These are phyloP conservation scores for Ambastaia sidthimunki DNA, from an alignment of 2,797 vertebrate species.

Conservation along the genomic window DNA sequence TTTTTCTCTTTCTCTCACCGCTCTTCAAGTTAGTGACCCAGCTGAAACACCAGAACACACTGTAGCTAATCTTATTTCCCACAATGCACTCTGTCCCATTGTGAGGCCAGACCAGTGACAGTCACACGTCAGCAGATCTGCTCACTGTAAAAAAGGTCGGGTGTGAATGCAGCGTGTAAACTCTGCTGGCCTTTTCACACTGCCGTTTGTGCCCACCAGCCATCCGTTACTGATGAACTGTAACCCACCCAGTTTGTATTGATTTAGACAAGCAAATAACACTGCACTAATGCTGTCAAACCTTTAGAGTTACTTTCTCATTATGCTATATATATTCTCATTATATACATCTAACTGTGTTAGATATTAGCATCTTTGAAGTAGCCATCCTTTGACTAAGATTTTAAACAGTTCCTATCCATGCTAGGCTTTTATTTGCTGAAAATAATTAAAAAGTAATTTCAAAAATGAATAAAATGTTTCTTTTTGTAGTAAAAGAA, in stretches of 20 bases:
- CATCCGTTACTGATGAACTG: conserved; percentile 20
- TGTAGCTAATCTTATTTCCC: conserved; percentile 68
- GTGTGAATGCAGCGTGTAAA: conserved; percentile 28
- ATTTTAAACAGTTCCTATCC: no score
- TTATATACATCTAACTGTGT: no score
- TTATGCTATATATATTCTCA: no score
- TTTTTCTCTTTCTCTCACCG: conserved; percentile 22
- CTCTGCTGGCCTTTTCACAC: conserved; percentile 21
- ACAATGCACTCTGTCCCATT: conserved; percentile 65
- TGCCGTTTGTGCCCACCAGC: background rate
- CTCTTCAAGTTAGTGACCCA: conserved; percentile 15
- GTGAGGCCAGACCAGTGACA: conserved; percentile 60
- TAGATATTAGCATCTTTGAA: no score
- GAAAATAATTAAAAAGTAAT: no score
- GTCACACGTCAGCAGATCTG: conserved; percentile 61
- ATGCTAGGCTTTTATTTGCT: no score
- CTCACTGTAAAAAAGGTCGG: conserved; percentile 42
- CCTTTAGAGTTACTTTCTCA: no score
- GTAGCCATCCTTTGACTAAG: no score
- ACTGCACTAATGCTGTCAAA: conserved; percentile 2
- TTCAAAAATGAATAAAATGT: no score
- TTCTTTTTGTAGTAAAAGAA: no score
- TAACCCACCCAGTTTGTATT: conserved; percentile 25
- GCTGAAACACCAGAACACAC: conserved; percentile 38
- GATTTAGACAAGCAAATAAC: conserved; percentile 11